Base-by-base conservation (phyloP, 2,113 vertebrate genomes). In the Hirundichthys speculiger region DNA sequence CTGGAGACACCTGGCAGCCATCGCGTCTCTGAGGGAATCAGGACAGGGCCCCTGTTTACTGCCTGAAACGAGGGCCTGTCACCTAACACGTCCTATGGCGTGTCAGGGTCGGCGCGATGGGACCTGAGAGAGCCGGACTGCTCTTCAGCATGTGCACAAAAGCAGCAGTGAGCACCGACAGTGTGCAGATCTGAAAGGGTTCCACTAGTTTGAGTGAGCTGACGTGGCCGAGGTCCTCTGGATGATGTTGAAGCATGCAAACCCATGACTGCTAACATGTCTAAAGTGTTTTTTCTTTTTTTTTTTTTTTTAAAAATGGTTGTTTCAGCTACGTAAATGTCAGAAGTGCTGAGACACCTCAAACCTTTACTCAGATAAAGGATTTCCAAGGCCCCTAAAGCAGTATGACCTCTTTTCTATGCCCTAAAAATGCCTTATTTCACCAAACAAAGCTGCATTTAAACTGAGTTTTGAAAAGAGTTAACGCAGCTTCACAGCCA, bases 1-100 rank as follows among this genome's bases (percentile, higher is more conserved):
- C 52, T 60, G 54, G 27, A 82, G 80, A 84, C 91, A 87, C 71
- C 77, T 92, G 89, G 77, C 73, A 88, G 78, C 87, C 84, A 85
- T 82, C 69, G 85, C 83, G 75, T 77, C 64, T 67, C 56, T 68
- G 73, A 78, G 73, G 64, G 80, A 64, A 86, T 45, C 56, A 73
- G 58, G 41, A 80, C 45, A 58, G 43, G 21, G 72, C 61, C 64
- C 58, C 58, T 77, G 56, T 86, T 86, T 80, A 85, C 63, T 57
- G 74, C 73, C 73, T 84, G 71, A 82, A 83, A 81, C 55, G 51
- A 79, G 67, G 72, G 76, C 84, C 25, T 52, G 43, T 51, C 22
- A 38, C 56, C 71, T 53, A 57, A 74, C 63, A 53, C 13, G 62
- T 61, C 38, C 21, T 65, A 55, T 25, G 2, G 10, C 14, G 5